phyloP scores from a whole-genome alignment of 2,888 invertebrate genomes.

The Luperina nickerlii region DNA sequence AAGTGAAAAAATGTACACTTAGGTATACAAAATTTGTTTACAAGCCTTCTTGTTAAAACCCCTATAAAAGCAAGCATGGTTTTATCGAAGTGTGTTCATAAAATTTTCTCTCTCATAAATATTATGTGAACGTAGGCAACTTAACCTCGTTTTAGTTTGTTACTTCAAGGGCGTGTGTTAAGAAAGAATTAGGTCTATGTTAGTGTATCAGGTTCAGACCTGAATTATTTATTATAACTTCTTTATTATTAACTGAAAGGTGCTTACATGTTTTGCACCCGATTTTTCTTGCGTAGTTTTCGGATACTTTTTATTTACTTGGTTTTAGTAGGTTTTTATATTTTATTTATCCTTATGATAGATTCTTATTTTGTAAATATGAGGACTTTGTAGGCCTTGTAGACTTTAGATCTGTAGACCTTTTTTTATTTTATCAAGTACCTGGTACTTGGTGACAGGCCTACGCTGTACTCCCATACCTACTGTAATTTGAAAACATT shows the following conservation, averaged over 20 bases:
- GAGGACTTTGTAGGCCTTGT: too few species aligned
- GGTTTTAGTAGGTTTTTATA: too few species aligned
- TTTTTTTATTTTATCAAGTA: too few species aligned
- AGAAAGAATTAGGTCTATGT: slow-evolving; percentile 19
- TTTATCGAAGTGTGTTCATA: slow-evolving; percentile 37
- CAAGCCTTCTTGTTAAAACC: neutral
- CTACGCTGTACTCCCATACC: too few species aligned
- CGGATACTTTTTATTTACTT: too few species aligned
- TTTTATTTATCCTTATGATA: too few species aligned
- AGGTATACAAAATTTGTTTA: slow-evolving; percentile 12
- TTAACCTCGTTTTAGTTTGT: slow-evolving; percentile 6
- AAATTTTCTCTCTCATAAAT: slow-evolving; percentile 50
- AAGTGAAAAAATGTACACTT: slow-evolving; percentile 7
- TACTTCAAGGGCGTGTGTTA: slow-evolving; percentile 21
- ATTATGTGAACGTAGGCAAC: slow-evolving; percentile 23
- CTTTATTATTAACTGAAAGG: neutral
- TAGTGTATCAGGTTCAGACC: slow-evolving; percentile 19
- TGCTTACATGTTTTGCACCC: neutral
- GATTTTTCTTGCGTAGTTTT: neutral
- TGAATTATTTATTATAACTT: slow-evolving; percentile 10
- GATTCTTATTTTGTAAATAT: too few species aligned
- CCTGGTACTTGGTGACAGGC: too few species aligned
- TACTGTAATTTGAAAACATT: too few species aligned
- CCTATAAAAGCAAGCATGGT: neutral
- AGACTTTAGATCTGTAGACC: too few species aligned